A percentile compares a stretch with the other conserved stretches of the same genome.
phyloP scores from a whole-genome alignment of 2,113 vertebrate genomes.

The Sialia sialis region DNA sequence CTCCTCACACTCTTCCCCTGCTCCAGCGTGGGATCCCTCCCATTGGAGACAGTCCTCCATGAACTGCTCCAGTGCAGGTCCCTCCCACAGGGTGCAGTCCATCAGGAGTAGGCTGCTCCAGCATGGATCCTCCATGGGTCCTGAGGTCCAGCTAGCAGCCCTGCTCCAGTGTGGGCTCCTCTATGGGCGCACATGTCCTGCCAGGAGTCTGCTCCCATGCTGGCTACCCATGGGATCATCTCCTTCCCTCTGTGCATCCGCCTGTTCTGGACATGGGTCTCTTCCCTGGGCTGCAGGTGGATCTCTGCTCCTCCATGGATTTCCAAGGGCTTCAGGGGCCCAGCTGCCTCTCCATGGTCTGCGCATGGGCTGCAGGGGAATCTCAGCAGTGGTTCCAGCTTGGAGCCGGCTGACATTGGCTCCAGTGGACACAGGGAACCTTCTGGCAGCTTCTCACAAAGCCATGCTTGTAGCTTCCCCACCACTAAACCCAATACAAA shows the following conservation, averaged over 20 bases:
- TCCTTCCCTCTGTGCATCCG: neutral
- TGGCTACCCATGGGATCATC: no score
- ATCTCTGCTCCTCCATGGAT: neutral
- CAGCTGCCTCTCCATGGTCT: neutral
- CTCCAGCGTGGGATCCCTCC: neutral
- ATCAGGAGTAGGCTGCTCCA: neutral
- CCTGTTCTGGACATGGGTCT: neutral
- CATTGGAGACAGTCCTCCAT: neutral
- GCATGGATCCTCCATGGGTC: fast-evolving
- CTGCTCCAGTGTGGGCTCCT: neutral
- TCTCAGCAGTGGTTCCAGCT: neutral
- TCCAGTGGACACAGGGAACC: neutral
- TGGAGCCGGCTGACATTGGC: fast-evolving
- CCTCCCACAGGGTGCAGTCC: neutral
- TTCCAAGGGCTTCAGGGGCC: no score
- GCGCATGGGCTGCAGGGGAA: fast-evolving
- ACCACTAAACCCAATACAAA: neutral
- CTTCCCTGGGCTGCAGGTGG: neutral
- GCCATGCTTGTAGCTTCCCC: neutral
- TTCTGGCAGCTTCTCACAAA: neutral
- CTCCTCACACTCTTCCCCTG: neutral
- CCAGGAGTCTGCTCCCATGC: neutral
- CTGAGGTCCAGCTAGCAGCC: fast-evolving
- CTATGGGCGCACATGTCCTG: neutral
- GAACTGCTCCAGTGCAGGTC: neutral